Percentiles rank a stretch among this genome's conserved stretches.
phyloP scores from a whole-genome alignment of 2,888 invertebrate genomes.

The Ophraella communa region DNA sequence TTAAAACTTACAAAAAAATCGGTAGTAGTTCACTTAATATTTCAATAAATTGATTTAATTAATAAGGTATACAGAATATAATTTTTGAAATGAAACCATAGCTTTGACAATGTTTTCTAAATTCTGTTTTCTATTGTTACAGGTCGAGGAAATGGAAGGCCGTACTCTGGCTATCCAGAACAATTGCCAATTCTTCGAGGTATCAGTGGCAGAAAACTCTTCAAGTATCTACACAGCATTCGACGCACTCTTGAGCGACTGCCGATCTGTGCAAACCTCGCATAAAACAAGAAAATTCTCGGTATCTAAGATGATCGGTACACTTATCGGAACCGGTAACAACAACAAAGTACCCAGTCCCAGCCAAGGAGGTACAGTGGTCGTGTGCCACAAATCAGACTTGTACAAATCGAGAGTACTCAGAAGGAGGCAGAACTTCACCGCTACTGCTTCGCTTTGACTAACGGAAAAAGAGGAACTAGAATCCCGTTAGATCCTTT shows the following conservation, averaged over 20 bases:
- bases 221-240: constrained; percentile 76
- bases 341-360: constrained; percentile 55
- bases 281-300: constrained; percentile 75
- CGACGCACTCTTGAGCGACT: constrained; percentile 72
- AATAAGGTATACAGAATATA: too few species aligned
- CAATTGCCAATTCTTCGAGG: constrained; percentile 78
- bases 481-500: constrained; percentile 47
- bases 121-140: constrained; percentile 49
- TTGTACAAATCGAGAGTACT: constrained; percentile 65
- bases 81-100: not conserved
- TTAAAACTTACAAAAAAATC: too few species aligned
- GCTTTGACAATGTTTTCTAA: not conserved
- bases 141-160: constrained; percentile 77
- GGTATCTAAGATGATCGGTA: constrained; percentile 81
- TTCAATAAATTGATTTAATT: too few species aligned
- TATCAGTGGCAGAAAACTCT: constrained; percentile 82
- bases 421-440: constrained; percentile 66
- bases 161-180: constrained; percentile 71
- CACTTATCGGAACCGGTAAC: constrained; percentile 67
- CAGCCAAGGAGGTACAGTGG: constrained; percentile 65
- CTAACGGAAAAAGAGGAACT: constrained; percentile 59
- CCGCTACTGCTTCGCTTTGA: constrained; percentile 72
- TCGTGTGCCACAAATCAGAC: constrained; percentile 68
- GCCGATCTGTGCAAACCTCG: constrained; percentile 59
- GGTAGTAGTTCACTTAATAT: too few species aligned